Evolutionary conservation across 2,113 vertebrate species (phyloP), one percentile per base, ranked within the genome.

Genomic region (Aythya baeri): DNA sequence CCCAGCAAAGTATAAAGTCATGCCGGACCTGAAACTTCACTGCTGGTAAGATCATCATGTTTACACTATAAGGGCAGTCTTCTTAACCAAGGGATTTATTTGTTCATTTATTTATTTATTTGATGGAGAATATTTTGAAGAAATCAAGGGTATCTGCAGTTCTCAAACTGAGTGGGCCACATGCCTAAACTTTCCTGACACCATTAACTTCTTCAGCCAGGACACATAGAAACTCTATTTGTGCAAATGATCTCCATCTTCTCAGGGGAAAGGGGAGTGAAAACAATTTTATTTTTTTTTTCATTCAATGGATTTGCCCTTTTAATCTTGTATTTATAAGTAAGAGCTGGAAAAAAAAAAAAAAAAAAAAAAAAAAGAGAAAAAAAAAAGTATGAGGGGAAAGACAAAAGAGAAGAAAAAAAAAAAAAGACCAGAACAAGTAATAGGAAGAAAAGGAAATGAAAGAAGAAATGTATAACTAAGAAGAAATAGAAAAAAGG

Each of bases 231-330:
- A 71, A 70, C 34, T 3, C 0, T 11, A 16, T 59, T 71, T 78
- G 57, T 88, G 79, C 61, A 90, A 74, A 90, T 38, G 66, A 91
- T 49, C 46, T 20, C 76, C 88, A 81, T 29, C 62, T 94, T 78
- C 74, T 50, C 76, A 75, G 73, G 65, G 75, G 71, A 67, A 23
- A 57, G 57, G 88, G 65, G 41, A 87, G 15, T 21, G 50, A 36
- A 91, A 91, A 66, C 72, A 93, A 43, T 31, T 65, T 20, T 58
- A 34, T 13, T 57, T 26, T 77, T 66, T 72, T 62, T 96, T 93
- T 88, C 55, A 91, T 93, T 90, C 90, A 90, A 90, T 61, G 67
- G 83, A 31, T 94, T 88, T 90, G 90, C 79, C 76, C 83, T 96
- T 96, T 96, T 58, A 86, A 83, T 89, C 52, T 83, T 78, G 57